These are phyloP conservation scores for Synodontis membranacea DNA, from an alignment of 2,113 vertebrate genomes.

Conservation along the genomic window DNA sequence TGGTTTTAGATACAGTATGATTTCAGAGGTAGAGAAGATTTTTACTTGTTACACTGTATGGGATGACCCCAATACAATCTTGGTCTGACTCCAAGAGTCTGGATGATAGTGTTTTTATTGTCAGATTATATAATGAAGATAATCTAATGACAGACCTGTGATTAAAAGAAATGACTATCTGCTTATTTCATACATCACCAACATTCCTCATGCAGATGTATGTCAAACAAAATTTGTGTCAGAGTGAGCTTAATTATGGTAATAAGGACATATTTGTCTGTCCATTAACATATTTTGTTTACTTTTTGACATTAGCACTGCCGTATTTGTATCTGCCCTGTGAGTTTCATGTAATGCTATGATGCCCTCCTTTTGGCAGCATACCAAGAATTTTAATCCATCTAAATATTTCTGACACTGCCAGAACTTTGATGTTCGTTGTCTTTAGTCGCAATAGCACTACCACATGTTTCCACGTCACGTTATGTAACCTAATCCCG, in stretches of 20 bases:
- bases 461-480: no score
- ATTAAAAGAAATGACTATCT: background rate
- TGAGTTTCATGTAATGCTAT: background rate
- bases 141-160: background rate
- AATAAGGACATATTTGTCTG: background rate
- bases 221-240: background rate
- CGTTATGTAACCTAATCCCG: no score
- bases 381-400: no score
- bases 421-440: background rate
- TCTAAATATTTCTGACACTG: background rate
- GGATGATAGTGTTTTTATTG: background rate
- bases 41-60: background rate
- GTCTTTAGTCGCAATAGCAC: background rate
- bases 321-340: no score
- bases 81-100: background rate
- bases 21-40: background rate
- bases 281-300: background rate
- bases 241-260: background rate
- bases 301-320: background rate
- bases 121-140: background rate
- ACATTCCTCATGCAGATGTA: background rate
- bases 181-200: background rate
- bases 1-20: background rate
- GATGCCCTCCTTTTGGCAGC: no score
- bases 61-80: background rate